These are phyloP conservation scores for Cirrhinus molitorella DNA, from an alignment of 2,797 vertebrate genomes.

Conservation along the genomic window DNA sequence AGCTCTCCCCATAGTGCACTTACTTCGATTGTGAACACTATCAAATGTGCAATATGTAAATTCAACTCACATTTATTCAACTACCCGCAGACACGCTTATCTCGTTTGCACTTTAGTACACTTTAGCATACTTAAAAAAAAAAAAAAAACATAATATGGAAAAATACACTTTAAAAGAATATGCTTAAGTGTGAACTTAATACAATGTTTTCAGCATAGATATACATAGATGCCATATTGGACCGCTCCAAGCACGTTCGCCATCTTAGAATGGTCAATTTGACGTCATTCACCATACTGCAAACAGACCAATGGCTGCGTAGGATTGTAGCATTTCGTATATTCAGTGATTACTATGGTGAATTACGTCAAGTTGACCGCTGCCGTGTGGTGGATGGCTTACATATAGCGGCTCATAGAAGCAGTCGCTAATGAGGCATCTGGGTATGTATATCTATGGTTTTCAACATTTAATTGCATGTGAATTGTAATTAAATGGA, in stretches of 20 bases:
- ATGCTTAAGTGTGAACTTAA: not conserved
- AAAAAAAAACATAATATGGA: not conserved
- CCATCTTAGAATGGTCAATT: no score
- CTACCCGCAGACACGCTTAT: not conserved
- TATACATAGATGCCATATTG: no score
- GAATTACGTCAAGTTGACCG: no score
- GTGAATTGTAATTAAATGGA: not conserved
- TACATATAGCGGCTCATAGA: no score
- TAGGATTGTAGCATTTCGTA: no score
- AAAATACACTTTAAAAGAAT: not conserved
- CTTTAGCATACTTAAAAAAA: not conserved
- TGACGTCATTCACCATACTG: no score
- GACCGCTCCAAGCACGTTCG: no score
- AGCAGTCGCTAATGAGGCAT: no score
- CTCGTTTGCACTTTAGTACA: not conserved
- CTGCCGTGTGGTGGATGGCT: no score
- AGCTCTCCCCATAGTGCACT: not conserved
- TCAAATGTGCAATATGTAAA: not conserved
- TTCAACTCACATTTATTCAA: not conserved
- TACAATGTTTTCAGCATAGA: not conserved
- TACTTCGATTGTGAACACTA: not conserved
- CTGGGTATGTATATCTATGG: no score
- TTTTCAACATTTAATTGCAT: not conserved
- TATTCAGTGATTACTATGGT: no score
- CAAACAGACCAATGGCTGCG: no score